Conservation (phyloP, 2,113 vertebrate genomes). For the Leucosticte australis region DNA sequence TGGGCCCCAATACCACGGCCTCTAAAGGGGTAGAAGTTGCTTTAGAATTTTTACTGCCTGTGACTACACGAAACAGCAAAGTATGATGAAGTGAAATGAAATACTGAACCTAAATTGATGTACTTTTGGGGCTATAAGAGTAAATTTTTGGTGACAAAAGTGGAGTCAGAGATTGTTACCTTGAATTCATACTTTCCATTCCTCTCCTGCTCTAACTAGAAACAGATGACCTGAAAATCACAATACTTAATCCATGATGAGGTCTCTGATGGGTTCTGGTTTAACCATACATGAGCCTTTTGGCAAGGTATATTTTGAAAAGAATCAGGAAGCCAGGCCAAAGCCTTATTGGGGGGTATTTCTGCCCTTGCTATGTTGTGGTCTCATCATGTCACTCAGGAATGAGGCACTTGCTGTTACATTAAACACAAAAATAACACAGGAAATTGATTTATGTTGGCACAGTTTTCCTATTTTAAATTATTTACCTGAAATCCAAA, state of each 20-base stretch:
- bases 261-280: slow-evolving; percentile 36
- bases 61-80: background rate
- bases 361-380: slow-evolving; percentile 45
- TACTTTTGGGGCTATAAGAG: background rate
- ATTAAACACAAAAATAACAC: slow-evolving; percentile 60
- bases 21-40: background rate
- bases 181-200: background rate
- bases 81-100: background rate
- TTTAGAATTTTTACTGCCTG: background rate
- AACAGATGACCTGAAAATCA: background rate
- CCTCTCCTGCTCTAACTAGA: background rate
- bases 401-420: slow-evolving; percentile 63
- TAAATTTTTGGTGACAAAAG: background rate
- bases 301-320: slow-evolving; percentile 44
- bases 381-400: slow-evolving; percentile 65
- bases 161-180: background rate
- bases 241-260: background rate
- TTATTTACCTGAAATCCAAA: slow-evolving; percentile 72
- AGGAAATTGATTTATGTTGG: slow-evolving; percentile 70
- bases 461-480: slow-evolving; percentile 57
- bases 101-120: background rate
- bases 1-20: background rate
- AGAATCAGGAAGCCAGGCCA: slow-evolving; percentile 29
- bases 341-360: slow-evolving; percentile 39
- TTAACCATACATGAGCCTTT: slow-evolving; percentile 48